Conservation (phyloP, 2,797 vertebrate genomes). For the Clarias laeviceps region DNA sequence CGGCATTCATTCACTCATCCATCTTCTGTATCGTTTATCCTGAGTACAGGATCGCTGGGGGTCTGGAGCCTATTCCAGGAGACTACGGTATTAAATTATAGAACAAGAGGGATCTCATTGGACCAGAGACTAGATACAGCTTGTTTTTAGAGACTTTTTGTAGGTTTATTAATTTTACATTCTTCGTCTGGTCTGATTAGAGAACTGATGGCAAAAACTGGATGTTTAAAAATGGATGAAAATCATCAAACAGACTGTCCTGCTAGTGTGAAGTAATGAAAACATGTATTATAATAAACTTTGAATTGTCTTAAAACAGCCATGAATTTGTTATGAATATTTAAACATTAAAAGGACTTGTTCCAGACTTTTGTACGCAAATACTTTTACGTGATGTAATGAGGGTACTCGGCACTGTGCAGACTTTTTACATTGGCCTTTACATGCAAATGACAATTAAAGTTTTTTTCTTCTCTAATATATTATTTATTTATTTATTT, state of each 20-base stretch:
- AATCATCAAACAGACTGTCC: neutral
- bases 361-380: neutral
- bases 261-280: neutral
- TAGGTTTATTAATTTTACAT: neutral
- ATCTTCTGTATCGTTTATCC: too few species aligned
- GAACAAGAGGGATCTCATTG: neutral
- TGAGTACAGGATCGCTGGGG: too few species aligned
- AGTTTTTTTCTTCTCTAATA: neutral
- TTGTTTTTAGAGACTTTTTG: neutral
- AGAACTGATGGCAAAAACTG: neutral
- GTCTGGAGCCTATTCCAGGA: too few species aligned
- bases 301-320: neutral
- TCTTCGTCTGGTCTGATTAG: neutral
- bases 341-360: neutral
- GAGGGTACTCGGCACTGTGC: neutral
- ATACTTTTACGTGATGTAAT: too few species aligned
- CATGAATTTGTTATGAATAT: neutral
- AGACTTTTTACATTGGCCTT: neutral
- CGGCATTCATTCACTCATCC: too few species aligned
- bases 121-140: neutral
- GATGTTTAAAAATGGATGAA: neutral
- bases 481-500: neutral
- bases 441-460: neutral
- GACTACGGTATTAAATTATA: neutral
- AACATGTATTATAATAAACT: too few species aligned